Evolutionary conservation across 2,797 vertebrate genomes (phyloP), one percentile per base, ranked within the genome.

Genomic region (Tiaroga cobitis): DNA sequence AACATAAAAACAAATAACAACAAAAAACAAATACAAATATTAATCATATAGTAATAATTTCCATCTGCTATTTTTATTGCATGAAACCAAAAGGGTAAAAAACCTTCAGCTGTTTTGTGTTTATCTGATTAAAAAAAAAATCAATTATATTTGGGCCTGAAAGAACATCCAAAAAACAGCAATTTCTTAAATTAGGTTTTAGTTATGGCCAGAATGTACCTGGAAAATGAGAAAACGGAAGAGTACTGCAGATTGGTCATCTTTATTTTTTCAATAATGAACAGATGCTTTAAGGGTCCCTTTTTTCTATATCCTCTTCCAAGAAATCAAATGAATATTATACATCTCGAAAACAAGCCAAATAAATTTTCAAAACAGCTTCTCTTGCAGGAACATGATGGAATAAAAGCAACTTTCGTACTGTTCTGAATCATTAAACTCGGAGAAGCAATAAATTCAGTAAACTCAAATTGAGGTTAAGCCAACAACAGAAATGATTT

Each of bases 271-370:
- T 74, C 29, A 79, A 49, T 67, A 75, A 78, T 87, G 68, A 84
- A 74, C 65, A 67, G 19, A 77, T 78, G 79, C 74, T 80, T 49
- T 63, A 43, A 67, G 49, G 13, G 19, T 77, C 19, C 68, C 15
- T 41, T 85, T 85, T 76, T 67, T 63, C 78, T 61, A 68, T 59
- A 49, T 85, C 46, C 26, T 59, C 68, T 83, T 88, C 74, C 26
- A 68, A 74, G 32, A 85, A 83, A 79, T 69, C 16, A n/a, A 87
- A 84, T 82, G 7, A 85, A 88, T 46, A 34, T 69, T 84, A 76
- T 34, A 34, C 24, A 77, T 85, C 29, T 84, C 41, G 46, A 80
- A 82, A 85, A 75, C 32, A 77, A 56, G 59, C 26, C 26, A 34
- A 79, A 73, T 81, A 19, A 2, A 73, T 46, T 59, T 72, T 54